These are phyloP conservation scores for Apostichopus japonicus DNA, from an alignment of 35 echinoderm and acorn worm species.

Conservation along the genomic window DNA sequence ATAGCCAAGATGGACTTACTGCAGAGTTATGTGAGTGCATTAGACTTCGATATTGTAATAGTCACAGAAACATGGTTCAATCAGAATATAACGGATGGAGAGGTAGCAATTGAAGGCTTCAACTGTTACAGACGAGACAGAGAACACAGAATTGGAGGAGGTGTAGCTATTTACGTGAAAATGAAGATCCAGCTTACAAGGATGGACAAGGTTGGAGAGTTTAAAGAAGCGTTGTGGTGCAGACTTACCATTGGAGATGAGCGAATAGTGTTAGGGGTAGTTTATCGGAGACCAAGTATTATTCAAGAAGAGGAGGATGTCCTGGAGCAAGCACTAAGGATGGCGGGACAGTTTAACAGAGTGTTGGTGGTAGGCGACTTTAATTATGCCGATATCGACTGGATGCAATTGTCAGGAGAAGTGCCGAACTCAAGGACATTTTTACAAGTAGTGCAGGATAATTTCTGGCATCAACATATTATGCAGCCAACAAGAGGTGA, in stretches of 20 bases:
- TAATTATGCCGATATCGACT: slow-evolving; percentile 51
- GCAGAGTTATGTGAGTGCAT: too few relatives aligned
- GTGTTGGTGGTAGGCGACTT: slow-evolving; percentile 34
- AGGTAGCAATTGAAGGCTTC: slow-evolving; percentile 28
- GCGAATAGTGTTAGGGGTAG: slow-evolving; percentile 15
- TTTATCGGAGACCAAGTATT: slow-evolving; percentile 34
- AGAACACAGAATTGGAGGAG: slow-evolving; percentile 23
- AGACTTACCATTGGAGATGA: slow-evolving; percentile 26
- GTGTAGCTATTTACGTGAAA: slow-evolving; percentile 39
- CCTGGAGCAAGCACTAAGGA: neutral
- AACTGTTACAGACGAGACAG: slow-evolving; percentile 32
- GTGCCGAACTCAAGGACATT: neutral
- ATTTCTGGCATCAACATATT: slow-evolving; percentile 47
- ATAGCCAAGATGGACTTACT: slow-evolving; percentile 2
- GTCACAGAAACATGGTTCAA: slow-evolving; percentile 60
- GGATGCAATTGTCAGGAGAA: neutral
- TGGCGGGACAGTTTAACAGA: neutral
- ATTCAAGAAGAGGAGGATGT: neutral
- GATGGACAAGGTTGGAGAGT: neutral
- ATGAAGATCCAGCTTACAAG: neutral
- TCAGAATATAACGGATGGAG: slow-evolving; percentile 35
- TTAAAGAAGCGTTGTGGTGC: slow-evolving; percentile 52
- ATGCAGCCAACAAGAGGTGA: slow-evolving; percentile 35
- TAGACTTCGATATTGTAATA: neutral
- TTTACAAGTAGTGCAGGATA: slow-evolving; percentile 35